These are phyloP conservation scores for Apodemus agrarius DNA, from an alignment of 2,797 vertebrate genomes.

Conservation along the genomic window DNA sequence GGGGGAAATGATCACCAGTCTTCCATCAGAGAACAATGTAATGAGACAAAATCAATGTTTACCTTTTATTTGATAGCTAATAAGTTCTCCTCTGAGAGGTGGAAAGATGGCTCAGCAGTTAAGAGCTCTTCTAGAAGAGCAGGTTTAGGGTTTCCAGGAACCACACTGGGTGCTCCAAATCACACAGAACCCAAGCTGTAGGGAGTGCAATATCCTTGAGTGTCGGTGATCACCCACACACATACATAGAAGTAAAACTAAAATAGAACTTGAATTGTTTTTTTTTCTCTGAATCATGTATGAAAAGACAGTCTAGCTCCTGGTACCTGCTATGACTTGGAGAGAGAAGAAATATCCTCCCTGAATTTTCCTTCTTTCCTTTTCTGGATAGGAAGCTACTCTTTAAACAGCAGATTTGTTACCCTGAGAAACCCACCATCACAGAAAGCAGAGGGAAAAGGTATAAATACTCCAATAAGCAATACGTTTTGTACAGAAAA, in stretches of 20 bases:
- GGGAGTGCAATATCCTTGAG: neutral
- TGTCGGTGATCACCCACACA: neutral
- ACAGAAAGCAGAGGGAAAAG: conserved; percentile 30
- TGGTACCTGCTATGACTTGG: neutral
- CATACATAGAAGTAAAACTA: neutral
- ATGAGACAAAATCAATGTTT: conserved; percentile 18
- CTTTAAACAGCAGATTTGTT: conserved; percentile 54
- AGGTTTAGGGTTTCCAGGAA: neutral
- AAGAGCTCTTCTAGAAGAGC: neutral
- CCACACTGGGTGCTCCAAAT: neutral
- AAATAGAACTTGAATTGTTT: neutral
- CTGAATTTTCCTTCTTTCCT: neutral
- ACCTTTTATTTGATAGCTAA: neutral
- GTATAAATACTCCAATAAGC: conserved; percentile 15
- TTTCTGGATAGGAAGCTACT: neutral
- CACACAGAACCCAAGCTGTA: neutral
- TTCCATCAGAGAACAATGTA: neutral
- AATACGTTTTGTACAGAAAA: conserved; percentile 39
- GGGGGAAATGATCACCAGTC: neutral
- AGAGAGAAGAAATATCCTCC: neutral
- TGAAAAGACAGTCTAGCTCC: neutral
- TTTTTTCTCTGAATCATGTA: neutral
- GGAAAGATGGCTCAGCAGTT: neutral
- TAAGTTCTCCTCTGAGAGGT: neutral
- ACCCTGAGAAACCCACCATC: neutral